Percentiles rank a stretch among this genome's conserved stretches.
Conservation (phyloP, 2,113 vertebrate species). For the Sander vitreus region DNA sequence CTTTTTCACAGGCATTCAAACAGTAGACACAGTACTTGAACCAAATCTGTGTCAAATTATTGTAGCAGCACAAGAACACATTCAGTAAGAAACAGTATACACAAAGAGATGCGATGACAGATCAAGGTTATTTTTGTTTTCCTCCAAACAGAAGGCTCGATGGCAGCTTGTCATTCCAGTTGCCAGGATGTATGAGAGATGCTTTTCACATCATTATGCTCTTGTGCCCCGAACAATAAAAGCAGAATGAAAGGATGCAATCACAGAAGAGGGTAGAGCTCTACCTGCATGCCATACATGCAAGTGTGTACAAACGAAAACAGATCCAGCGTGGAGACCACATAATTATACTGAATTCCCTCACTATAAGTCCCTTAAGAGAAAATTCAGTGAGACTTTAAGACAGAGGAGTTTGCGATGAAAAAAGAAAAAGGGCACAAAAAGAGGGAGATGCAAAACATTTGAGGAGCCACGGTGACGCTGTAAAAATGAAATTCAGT, state of each 20-base stretch:
- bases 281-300: slow-evolving; percentile 28
- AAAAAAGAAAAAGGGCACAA: neutral
- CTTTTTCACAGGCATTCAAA: neutral
- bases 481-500: slow-evolving; percentile 51
- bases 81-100: neutral
- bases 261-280: slow-evolving; percentile 37
- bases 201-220: slow-evolving; percentile 53
- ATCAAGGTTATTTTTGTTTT: slow-evolving; percentile 58
- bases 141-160: slow-evolving; percentile 24
- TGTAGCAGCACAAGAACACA: slow-evolving; percentile 12
- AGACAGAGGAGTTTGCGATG: slow-evolving; percentile 8
- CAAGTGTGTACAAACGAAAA: slow-evolving; percentile 18
- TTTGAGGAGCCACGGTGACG: slow-evolving; percentile 16
- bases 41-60: slow-evolving; percentile 14
- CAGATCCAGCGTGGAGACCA: neutral
- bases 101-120: slow-evolving; percentile 15
- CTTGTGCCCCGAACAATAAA: slow-evolving; percentile 69
- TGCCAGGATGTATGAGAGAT: slow-evolving; percentile 52
- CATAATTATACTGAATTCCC: neutral
- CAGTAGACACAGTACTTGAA: neutral
- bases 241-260: slow-evolving; percentile 49
- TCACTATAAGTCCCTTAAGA: slow-evolving; percentile 34
- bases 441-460: slow-evolving; percentile 11
- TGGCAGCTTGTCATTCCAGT: slow-evolving; percentile 49
- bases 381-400: slow-evolving; percentile 10